Base-by-base conservation (phyloP, 1,140 invertebrate species). In the Leptinotarsa lineolata region DNA sequence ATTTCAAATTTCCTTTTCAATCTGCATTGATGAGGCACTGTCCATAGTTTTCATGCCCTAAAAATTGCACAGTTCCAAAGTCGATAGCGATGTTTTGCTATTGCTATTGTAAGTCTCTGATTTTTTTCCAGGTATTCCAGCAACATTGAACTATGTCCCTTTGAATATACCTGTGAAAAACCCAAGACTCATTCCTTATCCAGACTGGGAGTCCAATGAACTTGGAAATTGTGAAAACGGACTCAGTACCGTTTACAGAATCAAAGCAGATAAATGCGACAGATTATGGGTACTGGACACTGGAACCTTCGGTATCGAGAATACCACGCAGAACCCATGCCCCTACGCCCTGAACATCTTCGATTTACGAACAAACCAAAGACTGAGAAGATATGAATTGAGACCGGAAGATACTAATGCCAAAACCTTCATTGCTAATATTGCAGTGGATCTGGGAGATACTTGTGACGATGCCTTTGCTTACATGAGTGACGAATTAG, bases 211-310 rank as follows among this genome's bases (percentile, higher is more conserved):
- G 21, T 88, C 88, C 74, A 95, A 95, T 79, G 88, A 89, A 73
- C 86, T 92, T 46, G 93, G 92, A 15, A 90, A 91, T 79, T 94
- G 93, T 77, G 89, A 90, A 59, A 88, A 83, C 72, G 92, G 91
- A 18, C 87, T 94, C 2, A 92, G 90, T 22, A 94, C 92, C 6
- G 92, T 90, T 6, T 94, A 94, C 83, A 86, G 91, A 75, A 89
- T 92, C 54, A 90, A 91, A 78, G 92, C 89, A 1, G 93, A 95
- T 74, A 85, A 87, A 72, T 94, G 93, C 80, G 90, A 93, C 72
- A 86, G 93, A 72, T 87, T 95, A 0, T 95, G 93, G 93, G 92
- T 94, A 0, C 83, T 94, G 44, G 93, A 94, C 80, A 92, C 92
- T 5, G 93, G 93, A 70, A 94, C 93, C 20, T 91, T 93, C 78